Conservation (phyloP, 2,113 vertebrate genomes). For the Pelecanus crispus region DNA sequence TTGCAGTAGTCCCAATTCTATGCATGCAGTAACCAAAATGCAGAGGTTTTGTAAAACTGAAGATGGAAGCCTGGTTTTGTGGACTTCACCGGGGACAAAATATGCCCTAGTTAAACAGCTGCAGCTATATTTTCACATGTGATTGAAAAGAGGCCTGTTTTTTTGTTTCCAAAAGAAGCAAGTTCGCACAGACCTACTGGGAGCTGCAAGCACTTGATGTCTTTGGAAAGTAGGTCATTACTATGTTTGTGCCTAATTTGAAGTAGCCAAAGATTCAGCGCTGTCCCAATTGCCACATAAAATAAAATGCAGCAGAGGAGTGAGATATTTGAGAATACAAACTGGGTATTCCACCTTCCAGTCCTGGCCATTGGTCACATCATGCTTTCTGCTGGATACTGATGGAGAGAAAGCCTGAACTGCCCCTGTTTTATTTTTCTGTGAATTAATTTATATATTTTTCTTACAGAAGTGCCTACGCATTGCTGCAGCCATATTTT, state of each 20-base stretch:
- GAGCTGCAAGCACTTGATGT: background rate
- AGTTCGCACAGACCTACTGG: background rate
- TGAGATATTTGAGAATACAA: background rate
- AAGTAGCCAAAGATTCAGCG: background rate
- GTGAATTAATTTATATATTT: background rate
- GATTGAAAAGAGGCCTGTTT: background rate
- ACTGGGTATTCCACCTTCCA: background rate
- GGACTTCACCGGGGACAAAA: background rate
- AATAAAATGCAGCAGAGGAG: background rate
- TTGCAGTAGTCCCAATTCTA: background rate
- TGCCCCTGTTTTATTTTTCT: background rate
- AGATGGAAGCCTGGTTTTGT: background rate
- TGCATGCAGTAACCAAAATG: background rate
- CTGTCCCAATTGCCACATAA: background rate
- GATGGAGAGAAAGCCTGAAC: background rate
- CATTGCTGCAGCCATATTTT: background rate
- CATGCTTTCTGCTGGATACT: background rate
- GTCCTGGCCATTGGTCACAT: background rate
- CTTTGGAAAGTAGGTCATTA: conserved; percentile 42
- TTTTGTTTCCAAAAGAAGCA: background rate
- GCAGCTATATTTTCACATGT: background rate
- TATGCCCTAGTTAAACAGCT: background rate
- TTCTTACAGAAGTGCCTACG: background rate
- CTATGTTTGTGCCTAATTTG: background rate
- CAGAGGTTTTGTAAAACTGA: background rate